Evolutionary conservation across 2,797 vertebrate genomes (phyloP), one percentile per base, ranked within the genome.

Genomic region (Prionace glauca): DNA sequence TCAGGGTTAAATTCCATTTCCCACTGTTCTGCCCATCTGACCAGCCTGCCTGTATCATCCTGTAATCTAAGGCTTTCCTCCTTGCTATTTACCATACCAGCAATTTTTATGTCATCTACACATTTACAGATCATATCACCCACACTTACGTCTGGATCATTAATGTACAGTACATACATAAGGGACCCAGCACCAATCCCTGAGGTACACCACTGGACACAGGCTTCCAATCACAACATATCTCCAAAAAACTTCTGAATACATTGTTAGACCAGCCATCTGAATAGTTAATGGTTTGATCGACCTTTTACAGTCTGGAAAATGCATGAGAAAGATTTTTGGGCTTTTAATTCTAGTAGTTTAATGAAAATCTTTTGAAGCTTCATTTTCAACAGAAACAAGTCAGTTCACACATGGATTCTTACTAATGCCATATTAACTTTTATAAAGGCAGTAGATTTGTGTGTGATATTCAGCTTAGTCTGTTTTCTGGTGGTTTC

Each of bases 381-480:
- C 36, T 72, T 72, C 69, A 74, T 41, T 0, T 79, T 74, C 41
- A 72, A 79, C 69, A 74, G 69, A 45, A 72, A 0, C n/a, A 95
- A 50, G 94, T 95, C 22, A 29, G 50, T 74, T 79, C 74, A 72
- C 74, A 72, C 74, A 74, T 60, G 24, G 65, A 74, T 95, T 79
- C 56, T 65, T 91, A 20, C 10, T 36, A n/a, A 91, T 62, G 60
- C 32, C 14, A 20, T n/a, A n/a, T 65, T 56, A 26, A 56, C 32
- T 95, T 95, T n/a, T 71, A 67, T 86, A 36, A 22, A 26, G 60
- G 62, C 60, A 67, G 26, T 87, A 36, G n/a, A 32, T 65, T 69
- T 87, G 96, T 96, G 96, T 96, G 96, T 96, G 96, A 96, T 95
- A 96, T 96, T 97, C 96, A 96, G 97, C 97, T 96, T 96, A 96